Base-by-base conservation (phyloP, 2,113 vertebrate genomes). In the Rhinichthys klamathensis region DNA sequence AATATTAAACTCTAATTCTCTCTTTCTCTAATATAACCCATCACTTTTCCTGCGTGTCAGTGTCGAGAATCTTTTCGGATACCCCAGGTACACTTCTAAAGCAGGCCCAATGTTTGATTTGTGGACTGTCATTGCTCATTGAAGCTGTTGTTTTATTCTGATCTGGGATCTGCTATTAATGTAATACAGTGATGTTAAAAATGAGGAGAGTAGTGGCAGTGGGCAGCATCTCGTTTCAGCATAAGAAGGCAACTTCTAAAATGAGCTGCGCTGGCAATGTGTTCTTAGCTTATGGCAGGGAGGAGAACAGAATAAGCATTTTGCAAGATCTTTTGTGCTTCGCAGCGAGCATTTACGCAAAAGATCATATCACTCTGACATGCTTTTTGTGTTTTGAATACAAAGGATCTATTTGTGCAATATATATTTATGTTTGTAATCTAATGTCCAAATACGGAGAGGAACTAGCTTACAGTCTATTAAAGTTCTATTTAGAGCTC, bases 31-130 rank as follows among this genome's bases (percentile, higher is more conserved):
- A 60, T 79, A 60, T 60, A 25, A 54, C 30, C 51, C 35, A 79
- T 60, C 51, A 35, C 25, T 79, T 63, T 86, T 76, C 76, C 32
- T 81, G 27, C 51, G 25, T 60, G 54, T 89, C 93, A 97, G 96
- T 90, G 96, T 96, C 94, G 96, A 96, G 92, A 96, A 96, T 91
- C 92, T 96, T 84, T 92, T 91, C 83, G 93, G 93, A 92, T 93
- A 93, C 91, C 93, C 95, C 35, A 89, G 91, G 86, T 86, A 91
- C 84, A 51, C 91, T 90, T 92, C 87, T 90, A 93, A 90, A 76
- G 85, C 93, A 87, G 87, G 54, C 5, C 80, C 93, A 93, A 96
- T 95, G 95, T 96, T 95, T 89, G 96, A 92, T 82, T 32, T 38
- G 75, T 67, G 51, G n/a, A 41, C 21, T 56, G 21, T 9, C 25